These are phyloP conservation scores for Aradophagus sp. DNA, from an alignment of 1,140 invertebrate genomes.

Conservation along the genomic window DNA sequence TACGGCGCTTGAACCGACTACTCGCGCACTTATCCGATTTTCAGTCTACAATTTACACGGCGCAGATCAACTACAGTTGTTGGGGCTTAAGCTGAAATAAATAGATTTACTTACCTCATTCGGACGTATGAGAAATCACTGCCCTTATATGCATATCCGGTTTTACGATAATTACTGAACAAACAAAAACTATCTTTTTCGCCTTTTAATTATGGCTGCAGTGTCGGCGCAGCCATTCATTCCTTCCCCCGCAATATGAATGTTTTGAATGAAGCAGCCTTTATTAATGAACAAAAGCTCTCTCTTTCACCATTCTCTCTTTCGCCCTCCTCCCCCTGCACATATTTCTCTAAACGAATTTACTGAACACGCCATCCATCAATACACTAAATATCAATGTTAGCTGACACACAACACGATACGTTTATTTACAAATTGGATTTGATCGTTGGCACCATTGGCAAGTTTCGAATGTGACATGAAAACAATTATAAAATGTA, in stretches of 20 bases:
- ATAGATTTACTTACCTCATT: constrained; percentile 59
- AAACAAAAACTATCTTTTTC: constrained; percentile 48
- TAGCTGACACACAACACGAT: constrained; percentile 30
- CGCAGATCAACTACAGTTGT: constrained; percentile 53
- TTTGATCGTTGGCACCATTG: constrained; percentile 48
- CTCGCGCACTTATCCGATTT: constrained; percentile 68
- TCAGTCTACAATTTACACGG: constrained; percentile 70
- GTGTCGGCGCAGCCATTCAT: too few relatives aligned
- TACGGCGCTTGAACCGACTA: constrained; percentile 59
- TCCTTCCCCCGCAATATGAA: too few relatives aligned
- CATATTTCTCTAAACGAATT: constrained; percentile 50
- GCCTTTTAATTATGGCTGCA: constrained; percentile 50
- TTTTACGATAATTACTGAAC: constrained; percentile 71
- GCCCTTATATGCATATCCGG: constrained; percentile 65
- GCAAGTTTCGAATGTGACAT: constrained; percentile 27
- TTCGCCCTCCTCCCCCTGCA: too few relatives aligned
- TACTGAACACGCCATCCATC: constrained; percentile 57
- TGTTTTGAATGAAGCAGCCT: constrained; percentile 12
- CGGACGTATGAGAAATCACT: constrained; percentile 65
- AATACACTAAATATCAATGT: constrained; percentile 34
- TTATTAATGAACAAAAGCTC: too few relatives aligned
- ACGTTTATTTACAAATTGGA: constrained; percentile 47
- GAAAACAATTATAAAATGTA: constrained; percentile 19
- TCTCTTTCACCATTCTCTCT: too few relatives aligned
- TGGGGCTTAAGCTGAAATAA: constrained; percentile 67